Conservation (phyloP, 2,888 invertebrate species). For the Auanema sp. region DNA sequence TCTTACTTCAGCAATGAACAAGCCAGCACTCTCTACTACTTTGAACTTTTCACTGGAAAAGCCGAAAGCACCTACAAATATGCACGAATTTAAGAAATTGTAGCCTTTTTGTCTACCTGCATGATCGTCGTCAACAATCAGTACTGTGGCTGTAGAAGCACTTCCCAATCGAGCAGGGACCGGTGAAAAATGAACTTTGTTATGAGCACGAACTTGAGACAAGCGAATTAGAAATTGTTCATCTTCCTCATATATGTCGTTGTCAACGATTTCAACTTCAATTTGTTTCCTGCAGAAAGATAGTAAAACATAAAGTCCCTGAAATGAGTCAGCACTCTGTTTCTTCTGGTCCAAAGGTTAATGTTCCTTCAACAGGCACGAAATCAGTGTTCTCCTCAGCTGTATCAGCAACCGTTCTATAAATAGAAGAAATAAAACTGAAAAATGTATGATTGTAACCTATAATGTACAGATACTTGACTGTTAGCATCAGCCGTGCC, state of each 20-base stretch:
- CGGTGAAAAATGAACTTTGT: constrained; percentile 37
- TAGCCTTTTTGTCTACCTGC: constrained; percentile 67
- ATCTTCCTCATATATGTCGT: constrained; percentile 97
- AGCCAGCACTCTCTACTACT: constrained; percentile 69
- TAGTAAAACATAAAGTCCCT: neutral
- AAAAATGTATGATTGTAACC: constrained; percentile 60
- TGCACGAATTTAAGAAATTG: neutral
- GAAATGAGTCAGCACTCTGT: constrained; percentile 29
- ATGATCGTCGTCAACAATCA: constrained; percentile 98
- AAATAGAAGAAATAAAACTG: constrained; percentile 74
- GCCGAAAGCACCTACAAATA: constrained; percentile 79
- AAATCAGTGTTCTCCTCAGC: constrained; percentile 95
- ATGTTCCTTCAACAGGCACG: constrained; percentile 73
- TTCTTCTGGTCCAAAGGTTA: constrained; percentile 58
- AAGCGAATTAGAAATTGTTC: constrained; percentile 92
- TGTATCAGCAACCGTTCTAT: constrained; percentile 91
- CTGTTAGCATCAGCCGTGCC: constrained; percentile 89
- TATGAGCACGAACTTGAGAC: constrained; percentile 65
- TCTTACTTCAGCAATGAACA: constrained; percentile 38
- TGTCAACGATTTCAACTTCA: constrained; percentile 89
- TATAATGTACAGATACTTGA: constrained; percentile 70
- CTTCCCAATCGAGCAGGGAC: constrained; percentile 74
- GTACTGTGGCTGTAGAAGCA: constrained; percentile 89
- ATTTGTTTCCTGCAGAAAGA: constrained; percentile 74
- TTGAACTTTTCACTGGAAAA: constrained; percentile 76